Evolutionary conservation across 2,888 invertebrate genomes (phyloP), one percentile per base, ranked within the genome.

Genomic region (Dorcus hopei): DNA sequence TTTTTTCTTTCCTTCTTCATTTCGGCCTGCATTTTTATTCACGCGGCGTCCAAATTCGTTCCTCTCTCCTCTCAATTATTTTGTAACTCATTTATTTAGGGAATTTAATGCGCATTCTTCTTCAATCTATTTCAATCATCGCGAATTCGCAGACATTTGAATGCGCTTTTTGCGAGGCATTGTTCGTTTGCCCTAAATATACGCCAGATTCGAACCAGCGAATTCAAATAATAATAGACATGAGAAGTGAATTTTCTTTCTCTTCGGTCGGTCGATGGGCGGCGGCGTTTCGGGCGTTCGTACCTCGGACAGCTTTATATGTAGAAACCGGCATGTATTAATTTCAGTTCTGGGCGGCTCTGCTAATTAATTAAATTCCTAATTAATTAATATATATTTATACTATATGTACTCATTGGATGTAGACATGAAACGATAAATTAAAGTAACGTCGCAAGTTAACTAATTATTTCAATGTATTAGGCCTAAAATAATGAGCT

Each of bases 91-190:
- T 63, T 64, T 62, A 64, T 61, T 58, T 58, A 45, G 62, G 56
- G 62, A 60, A 62, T 64, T 64, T 64, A 64, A 64, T 64, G 62
- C 62, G 62, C 64, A 65, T 65, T 63, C 64, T 63, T 63, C 57
- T 58, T 56, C 64, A 63, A 65, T 65, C 62, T 65, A 65, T 65
- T 65, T 65, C 64, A 63, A 65, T 65, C 64, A 65, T 65, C 59
- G 62, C 55, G 61, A 54, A 56, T 56, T 55, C 62, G 61, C 62
- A 61, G 62, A 62, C 62, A 62, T 62, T 58, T 61, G 58, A 61
- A 60, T 62, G 60, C 62, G 62, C 57, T 54, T 53, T 60, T 62
- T 54, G 61, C 52, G 48, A 48, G 50, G 55, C 59, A 58, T 60
- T 60, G 59, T 60, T 62, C 62, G 54, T 58, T 60, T 57, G 54